Evolutionary conservation across 2,797 vertebrate genomes (phyloP), one percentile per base, ranked within the genome.

Genomic region (Manis pentadactyla): DNA sequence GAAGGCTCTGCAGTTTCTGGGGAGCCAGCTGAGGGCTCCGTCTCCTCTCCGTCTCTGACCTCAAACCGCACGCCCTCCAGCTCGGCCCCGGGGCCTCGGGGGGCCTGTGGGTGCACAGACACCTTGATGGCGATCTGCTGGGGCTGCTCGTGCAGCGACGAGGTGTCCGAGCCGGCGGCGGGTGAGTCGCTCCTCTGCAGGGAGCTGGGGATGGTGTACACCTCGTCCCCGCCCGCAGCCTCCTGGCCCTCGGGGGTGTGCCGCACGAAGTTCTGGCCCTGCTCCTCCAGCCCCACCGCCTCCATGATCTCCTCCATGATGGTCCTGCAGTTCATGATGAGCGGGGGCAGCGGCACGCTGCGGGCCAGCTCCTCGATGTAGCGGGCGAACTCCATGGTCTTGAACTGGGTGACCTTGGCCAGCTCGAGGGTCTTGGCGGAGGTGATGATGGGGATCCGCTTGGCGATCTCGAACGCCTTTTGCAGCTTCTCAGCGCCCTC

Each of bases 221-320:
- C 99, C 17, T 99, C 99, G 0, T 99, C 97, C 8, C 97, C 95
- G 42, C 97, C 99, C 0, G 97, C 84, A 17, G 97, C 97, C 37
- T 98, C 98, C 75, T 99, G 99, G 18, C 99, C 99, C 96, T 99
- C 99, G 0, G 99, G 99, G 0, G 98, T 98, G 37, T 99, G 99
- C 2, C 98, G 98, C n/a, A 99, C 98, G 69, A 99, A 99, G 59
- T 99, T 99, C 98, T 99, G 99, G 86, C 99, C 99, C 98, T 99
- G 99, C 96, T 99, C 99, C 98, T 99, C 99, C 91, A 99, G 99
- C 17, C 99, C 99, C 0, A 99, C 99, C 87, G 99, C 99, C 97
- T 99, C 99, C 98, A 99, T 99, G 96, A 99, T 99, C 98, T 99
- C 99, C 98, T 99, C 99, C 99, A 99, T 99, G 98, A 99, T 99